phyloP scores from a whole-genome alignment of 2,797 vertebrate species.

The Typhlichthys subterraneus region DNA sequence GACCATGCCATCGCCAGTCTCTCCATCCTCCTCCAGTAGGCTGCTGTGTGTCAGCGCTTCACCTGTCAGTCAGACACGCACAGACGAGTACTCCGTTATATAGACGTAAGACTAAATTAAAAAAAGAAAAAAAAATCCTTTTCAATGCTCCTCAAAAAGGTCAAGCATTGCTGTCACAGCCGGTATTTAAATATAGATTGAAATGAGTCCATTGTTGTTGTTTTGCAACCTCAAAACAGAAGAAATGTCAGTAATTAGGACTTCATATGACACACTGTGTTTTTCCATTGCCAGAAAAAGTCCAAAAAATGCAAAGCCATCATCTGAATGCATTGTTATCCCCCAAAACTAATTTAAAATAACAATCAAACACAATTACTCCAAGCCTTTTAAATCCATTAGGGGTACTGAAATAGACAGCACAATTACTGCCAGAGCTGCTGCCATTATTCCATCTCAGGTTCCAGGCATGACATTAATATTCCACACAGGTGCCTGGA shows the following conservation, averaged over 20 bases:
- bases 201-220: no score
- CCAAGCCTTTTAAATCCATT: conserved; percentile 24
- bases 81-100: conserved; percentile 17
- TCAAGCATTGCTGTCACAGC: neutral
- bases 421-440: no score
- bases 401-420: conserved; percentile 18
- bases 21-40: conserved; percentile 88
- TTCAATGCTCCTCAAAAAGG: neutral
- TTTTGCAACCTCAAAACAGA: conserved; percentile 12
- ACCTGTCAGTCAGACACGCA: conserved; percentile 62
- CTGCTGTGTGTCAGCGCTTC: conserved; percentile 90
- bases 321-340: conserved; percentile 5
- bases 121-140: neutral
- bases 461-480: no score
- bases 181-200: no score
- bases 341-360: no score
- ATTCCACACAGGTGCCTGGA: no score
- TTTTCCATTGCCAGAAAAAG: conserved; percentile 36
- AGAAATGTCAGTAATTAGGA: conserved; percentile 58
- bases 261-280: conserved; percentile 47
- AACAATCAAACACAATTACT: no score
- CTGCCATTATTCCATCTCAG: no score
- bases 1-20: conserved; percentile 82
- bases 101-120: neutral
- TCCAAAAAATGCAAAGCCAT: conserved; percentile 25